phyloP scores from a whole-genome alignment of 2,113 vertebrate species.

The Caranx melampygus region DNA sequence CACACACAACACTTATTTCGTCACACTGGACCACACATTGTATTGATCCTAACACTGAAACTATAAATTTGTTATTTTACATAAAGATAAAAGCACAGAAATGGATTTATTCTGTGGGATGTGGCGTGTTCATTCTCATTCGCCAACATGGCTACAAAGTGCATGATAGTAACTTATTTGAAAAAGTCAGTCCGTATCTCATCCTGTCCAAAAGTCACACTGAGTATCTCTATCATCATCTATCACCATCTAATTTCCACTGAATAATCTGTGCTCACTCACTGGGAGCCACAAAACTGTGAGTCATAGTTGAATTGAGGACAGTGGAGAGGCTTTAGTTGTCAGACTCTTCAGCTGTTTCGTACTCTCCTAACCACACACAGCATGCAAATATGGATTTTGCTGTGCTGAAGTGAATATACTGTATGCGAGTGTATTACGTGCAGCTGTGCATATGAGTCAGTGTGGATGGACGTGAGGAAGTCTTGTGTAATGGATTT shows the following conservation, averaged over 20 bases:
- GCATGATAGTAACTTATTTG: conserved; percentile 1
- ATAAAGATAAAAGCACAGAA: neutral
- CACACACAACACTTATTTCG: conserved; percentile 19
- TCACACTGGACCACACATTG: neutral
- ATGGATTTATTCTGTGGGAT: neutral
- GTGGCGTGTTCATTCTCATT: conserved; percentile 1
- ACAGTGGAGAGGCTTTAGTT: conserved; percentile 59
- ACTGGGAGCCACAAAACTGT: conserved; percentile 49
- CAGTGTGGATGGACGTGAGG: neutral
- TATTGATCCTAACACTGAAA: conserved; percentile 4
- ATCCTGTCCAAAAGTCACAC: conserved; percentile 1
- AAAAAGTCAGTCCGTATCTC: neutral
- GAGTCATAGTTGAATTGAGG: conserved; percentile 75
- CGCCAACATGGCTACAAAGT: neutral
- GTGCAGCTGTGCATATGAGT: conserved; percentile 16
- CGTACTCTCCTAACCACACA: conserved; percentile 39
- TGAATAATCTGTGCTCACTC: conserved; percentile 57
- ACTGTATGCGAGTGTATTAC: conserved; percentile 13
- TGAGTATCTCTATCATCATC: conserved; percentile 39
- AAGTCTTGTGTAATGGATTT: neutral
- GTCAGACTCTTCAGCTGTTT: conserved; percentile 56
- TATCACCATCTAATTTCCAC: conserved; percentile 53
- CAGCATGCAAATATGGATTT: conserved; percentile 35
- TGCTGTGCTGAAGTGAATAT: conserved; percentile 14
- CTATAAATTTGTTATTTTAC: neutral